Base-by-base conservation (phyloP, 2,888 invertebrate genomes). In the Phortica magna region DNA sequence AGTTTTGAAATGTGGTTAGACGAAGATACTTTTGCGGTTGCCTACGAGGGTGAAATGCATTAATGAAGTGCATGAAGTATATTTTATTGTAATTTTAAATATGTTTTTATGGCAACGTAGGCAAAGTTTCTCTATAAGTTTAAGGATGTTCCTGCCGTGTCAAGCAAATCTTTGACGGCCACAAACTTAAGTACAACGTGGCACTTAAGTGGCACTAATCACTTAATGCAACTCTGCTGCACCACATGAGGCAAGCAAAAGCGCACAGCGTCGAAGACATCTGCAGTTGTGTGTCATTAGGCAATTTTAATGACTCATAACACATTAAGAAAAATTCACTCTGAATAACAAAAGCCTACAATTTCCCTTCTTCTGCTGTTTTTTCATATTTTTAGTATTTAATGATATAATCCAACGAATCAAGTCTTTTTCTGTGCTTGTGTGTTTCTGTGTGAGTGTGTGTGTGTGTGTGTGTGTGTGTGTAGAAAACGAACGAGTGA, bases 1-100 rank as follows among this genome's bases (percentile, higher is more conserved):
- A 43, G 9, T 22, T 19, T 19, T 68, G 68, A 68, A 68, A 68
- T 68, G 68, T 68, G 68, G 68, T 68, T 68, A 68, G 41, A 61
- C 3, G 14, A 9, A 14, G 14, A 48, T 48, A 14, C 48, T 12
- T 14, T 48, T 14, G 48, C 10, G 48, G 48, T 31, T 31, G 31
- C 31, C 2, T 4, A 31, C 31, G 31, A 1, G 31, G 31, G 31
- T 31, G 31, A 31, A 31, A 31, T 31, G 31, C 31, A 31, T 31
- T 31, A 31, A 31, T 31, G 5, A n/a, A n/a, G n/a, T n/a, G n/a
- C n/a, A 31, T 31, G 31, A 31, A 31, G 31, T 31, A 4, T 31
- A 4, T 31, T 31, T 31, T 31, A 31, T 31, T 31, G 31, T 31
- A 31, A 31, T 31, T 31, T 31, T 31, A 31, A 31, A 31, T 31